Base-by-base conservation (phyloP, 2,113 vertebrate genomes). In the Macheiramphus alcinus region DNA sequence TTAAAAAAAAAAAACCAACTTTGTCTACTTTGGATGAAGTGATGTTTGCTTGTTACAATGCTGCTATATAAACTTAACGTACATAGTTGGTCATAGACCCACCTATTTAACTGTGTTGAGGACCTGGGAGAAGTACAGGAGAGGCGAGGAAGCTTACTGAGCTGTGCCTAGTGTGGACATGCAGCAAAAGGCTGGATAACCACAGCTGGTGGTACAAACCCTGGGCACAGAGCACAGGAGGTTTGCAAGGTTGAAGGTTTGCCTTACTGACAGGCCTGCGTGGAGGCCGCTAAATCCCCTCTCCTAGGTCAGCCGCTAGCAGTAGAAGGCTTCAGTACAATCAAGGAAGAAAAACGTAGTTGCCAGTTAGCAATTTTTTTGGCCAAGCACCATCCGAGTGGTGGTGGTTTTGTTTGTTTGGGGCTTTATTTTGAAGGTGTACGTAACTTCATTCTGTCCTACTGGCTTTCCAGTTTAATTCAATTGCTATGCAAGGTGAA, bases 221-320 rank as follows among this genome's bases (percentile, higher is more conserved):
- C 43, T 29, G 31, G 25, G n/a, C 16, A 40, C 0, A 0, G 61
- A 45, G 32, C 20, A 18, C 20, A 6, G 14, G 59, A 9, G 11
- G 34, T 25, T 20, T 52, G 50, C 16, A 11, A 38, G 13, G 45
- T 7, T 48, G 62, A 23, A n/a, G 25, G 47, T 42, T 18, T 55
- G 25, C 38, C 16, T 23, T 17, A 5, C 6, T 5, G 23, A 11
- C 9, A 13, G 17, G 25, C 38, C 29, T 27, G 29, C 9, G 2
- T 0, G 7, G 47, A 31, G 55, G 50, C n/a, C 0, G 2, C 43
- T 16, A 10, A 29, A 32, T 50, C 40, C 40, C 0, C 1, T 23
- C 22, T 55, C 23, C 45, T 6, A 10, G 12, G 15, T 61, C 32
- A 27, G 23, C 32, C 7, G 3, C 22, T 6, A 31, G n/a, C 10